Conservation (phyloP, 2,888 invertebrate species). For the Margaritifera margaritifera region DNA sequence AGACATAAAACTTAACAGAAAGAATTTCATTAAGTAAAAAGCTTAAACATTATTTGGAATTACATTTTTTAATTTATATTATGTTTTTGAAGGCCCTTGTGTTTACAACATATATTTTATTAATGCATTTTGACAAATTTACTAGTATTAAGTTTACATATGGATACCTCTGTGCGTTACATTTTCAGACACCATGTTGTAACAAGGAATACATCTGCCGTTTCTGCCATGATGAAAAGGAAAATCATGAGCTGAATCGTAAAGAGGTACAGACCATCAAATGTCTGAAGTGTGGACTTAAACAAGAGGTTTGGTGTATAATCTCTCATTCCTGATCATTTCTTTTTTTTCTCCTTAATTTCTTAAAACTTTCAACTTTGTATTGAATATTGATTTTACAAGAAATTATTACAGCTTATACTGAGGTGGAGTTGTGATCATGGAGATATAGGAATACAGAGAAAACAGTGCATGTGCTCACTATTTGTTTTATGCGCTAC, state of each 20-base stretch:
- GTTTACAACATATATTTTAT: not conserved
- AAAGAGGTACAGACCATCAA: constrained; percentile 88
- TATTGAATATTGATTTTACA: too few relatives aligned
- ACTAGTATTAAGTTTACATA: not conserved
- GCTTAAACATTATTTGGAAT: constrained; percentile 8
- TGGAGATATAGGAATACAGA: too few relatives aligned
- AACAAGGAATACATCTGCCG: constrained; percentile 90
- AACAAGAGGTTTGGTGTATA: constrained; percentile 76
- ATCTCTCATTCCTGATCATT: not conserved
- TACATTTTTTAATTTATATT: constrained; percentile 25
- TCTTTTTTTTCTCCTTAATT: not conserved
- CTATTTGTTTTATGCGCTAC: too few relatives aligned
- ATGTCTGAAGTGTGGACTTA: constrained; percentile 85
- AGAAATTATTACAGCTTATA: too few relatives aligned
- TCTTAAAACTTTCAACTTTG: not conserved
- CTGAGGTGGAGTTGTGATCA: too few relatives aligned
- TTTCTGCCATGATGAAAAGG: constrained; percentile 91
- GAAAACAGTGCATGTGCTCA: too few relatives aligned
- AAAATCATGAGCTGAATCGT: constrained; percentile 87
- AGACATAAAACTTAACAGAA: too few relatives aligned
- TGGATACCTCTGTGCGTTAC: constrained; percentile 7
- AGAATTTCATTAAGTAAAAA: too few relatives aligned
- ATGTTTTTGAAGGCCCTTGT: not conserved
- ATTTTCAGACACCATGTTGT: constrained; percentile 88
- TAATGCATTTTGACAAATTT: not conserved